phyloP scores from a whole-genome alignment of 2,797 vertebrate species.

The Phoebastria nigripes region DNA sequence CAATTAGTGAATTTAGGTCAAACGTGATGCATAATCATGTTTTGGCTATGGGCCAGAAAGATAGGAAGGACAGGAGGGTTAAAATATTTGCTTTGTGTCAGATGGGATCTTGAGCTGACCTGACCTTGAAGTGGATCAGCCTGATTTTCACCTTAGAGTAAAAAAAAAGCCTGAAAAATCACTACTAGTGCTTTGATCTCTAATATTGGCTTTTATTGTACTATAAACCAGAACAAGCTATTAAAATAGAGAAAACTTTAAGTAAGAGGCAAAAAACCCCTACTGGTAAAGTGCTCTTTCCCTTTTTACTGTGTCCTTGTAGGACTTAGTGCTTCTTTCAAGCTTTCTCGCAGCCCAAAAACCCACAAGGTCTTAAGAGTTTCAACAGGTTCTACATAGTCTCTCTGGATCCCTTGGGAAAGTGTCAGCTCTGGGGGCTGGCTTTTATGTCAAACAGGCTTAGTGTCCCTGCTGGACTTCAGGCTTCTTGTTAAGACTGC shows the following conservation, averaged over 20 bases:
- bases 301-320: neutral
- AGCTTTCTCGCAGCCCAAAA: neutral
- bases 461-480: neutral
- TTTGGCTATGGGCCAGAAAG: neutral
- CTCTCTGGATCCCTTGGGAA: neutral
- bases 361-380: neutral
- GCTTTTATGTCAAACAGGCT: neutral
- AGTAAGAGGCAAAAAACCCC: neutral
- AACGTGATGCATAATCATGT: neutral
- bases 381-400: neutral
- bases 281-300: neutral
- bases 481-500: neutral
- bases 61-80: neutral
- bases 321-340: neutral
- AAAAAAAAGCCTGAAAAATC: neutral
- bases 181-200: neutral
- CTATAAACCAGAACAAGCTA: neutral
- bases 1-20: neutral
- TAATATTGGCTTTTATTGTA: neutral
- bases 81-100: neutral
- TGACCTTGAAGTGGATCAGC: neutral
- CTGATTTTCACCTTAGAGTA: neutral
- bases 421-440: neutral
- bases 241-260: neutral
- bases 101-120: neutral